A percentile compares a stretch with the other conserved stretches of the same genome.
These are phyloP conservation scores for Parus major DNA, from an alignment of 2,113 vertebrate genomes.

Conservation along the genomic window DNA sequence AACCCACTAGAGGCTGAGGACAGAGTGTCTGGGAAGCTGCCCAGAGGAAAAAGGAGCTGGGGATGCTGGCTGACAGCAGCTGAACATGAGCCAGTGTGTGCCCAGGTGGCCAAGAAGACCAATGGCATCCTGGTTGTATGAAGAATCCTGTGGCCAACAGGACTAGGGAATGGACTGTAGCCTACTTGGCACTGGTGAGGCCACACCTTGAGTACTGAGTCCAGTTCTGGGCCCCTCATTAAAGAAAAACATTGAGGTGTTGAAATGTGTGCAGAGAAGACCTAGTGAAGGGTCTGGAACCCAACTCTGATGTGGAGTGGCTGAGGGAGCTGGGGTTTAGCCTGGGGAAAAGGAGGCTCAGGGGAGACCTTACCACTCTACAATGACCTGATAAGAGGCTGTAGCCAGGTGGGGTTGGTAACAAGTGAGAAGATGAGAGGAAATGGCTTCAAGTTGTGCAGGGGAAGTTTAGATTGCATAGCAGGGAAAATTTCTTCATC, in stretches of 20 bases:
- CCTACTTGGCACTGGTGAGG: no score
- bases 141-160: background rate
- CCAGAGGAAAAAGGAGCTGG: background rate
- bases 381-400: background rate
- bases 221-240: background rate
- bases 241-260: background rate
- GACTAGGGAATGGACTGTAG: background rate
- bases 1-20: background rate
- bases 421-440: background rate
- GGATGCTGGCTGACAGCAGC: background rate
- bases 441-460: background rate
- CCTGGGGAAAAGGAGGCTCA: background rate
- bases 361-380: background rate
- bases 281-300: background rate
- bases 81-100: background rate
- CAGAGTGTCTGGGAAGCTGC: background rate
- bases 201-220: background rate
- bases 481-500: background rate
- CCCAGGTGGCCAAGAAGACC: background rate
- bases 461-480: background rate
- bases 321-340: background rate
- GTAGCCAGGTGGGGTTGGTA: background rate
- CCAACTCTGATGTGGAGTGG: background rate
- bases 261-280: background rate
- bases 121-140: background rate